A percentile compares a stretch with the other conserved stretches of the same genome.
Evolutionary conservation across 2,797 vertebrate species (phyloP).

Genomic region (Myoxocephalus aenaeus): DNA sequence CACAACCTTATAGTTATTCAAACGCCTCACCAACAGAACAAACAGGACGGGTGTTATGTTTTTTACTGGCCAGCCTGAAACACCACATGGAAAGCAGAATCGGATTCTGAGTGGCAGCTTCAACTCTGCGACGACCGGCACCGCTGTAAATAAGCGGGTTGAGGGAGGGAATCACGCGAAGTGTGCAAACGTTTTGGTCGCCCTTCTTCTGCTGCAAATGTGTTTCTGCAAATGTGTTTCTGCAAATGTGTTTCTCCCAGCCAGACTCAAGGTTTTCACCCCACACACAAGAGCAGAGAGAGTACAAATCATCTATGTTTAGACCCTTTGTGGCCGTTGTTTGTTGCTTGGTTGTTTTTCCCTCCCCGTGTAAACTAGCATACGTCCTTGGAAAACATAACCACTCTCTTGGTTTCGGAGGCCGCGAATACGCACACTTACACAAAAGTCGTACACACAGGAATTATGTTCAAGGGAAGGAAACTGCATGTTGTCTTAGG

Average conservation of each 20-base stretch:
- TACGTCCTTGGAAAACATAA: constrained; percentile 63
- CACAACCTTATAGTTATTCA: constrained; percentile 18
- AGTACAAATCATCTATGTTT: constrained; percentile 57
- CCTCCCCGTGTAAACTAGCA: constrained; percentile 51
- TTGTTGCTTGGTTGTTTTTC: constrained; percentile 65
- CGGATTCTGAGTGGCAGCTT: constrained; percentile 65
- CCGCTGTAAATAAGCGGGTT: constrained; percentile 64
- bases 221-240: too few relatives aligned
- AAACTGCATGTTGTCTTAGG: constrained; percentile 13
- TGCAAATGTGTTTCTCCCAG: constrained; percentile 27
- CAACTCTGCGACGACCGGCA: constrained; percentile 48
- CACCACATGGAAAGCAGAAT: constrained; percentile 59
- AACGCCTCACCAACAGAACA: constrained; percentile 18
- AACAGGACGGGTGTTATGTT: constrained; percentile 39
- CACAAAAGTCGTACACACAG: neutral
- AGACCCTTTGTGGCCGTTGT: constrained; percentile 60
- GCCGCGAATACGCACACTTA: constrained; percentile 29
- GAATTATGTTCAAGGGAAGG: constrained; percentile 21
- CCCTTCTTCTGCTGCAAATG: constrained; percentile 15
- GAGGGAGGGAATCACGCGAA: constrained; percentile 21
- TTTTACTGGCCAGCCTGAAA: constrained; percentile 51
- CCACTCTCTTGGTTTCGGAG: constrained; percentile 38
- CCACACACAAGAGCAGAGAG: constrained; percentile 19
- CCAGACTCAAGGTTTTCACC: constrained; percentile 31
- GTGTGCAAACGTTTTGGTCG: constrained; percentile 28